Conservation (phyloP, 1,140 invertebrate species). For the Diorhabda carinulata region DNA sequence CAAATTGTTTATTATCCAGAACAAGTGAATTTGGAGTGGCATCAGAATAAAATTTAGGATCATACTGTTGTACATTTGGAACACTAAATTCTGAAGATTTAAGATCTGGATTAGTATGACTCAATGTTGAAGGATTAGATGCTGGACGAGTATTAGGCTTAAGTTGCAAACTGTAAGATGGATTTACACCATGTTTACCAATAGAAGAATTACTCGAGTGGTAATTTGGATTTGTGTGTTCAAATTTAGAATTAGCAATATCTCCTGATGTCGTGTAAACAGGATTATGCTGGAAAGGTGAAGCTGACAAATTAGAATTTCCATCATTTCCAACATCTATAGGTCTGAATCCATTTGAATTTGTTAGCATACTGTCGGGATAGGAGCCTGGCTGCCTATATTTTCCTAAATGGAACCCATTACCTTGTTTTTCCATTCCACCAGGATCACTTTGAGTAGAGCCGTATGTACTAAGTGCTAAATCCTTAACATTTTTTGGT, state of each 20-base stretch:
- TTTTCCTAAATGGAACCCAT: slow-evolving; percentile 7
- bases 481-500: slow-evolving; percentile 31
- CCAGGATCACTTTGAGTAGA: neutral
- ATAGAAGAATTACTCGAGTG: neutral
- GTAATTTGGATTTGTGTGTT: neutral
- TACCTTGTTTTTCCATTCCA: neutral
- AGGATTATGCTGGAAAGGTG: neutral
- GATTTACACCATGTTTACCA: neutral
- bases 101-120: no score
- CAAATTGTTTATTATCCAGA: no score
- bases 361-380: neutral
- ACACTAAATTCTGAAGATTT: no score
- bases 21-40: no score
- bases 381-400: slow-evolving; percentile 14
- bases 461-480: slow-evolving; percentile 33
- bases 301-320: neutral
- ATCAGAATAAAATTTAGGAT: no score
- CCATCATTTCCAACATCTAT: slow-evolving; percentile 6
- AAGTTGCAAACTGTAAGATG: neutral
- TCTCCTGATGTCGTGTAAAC: neutral
- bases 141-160: neutral
- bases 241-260: neutral
- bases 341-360: slow-evolving; percentile 7
- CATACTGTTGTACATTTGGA: no score
- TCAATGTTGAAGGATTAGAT: no score